Conservation (phyloP, 2,797 vertebrate species). For the Moxostoma hubbsi region DNA sequence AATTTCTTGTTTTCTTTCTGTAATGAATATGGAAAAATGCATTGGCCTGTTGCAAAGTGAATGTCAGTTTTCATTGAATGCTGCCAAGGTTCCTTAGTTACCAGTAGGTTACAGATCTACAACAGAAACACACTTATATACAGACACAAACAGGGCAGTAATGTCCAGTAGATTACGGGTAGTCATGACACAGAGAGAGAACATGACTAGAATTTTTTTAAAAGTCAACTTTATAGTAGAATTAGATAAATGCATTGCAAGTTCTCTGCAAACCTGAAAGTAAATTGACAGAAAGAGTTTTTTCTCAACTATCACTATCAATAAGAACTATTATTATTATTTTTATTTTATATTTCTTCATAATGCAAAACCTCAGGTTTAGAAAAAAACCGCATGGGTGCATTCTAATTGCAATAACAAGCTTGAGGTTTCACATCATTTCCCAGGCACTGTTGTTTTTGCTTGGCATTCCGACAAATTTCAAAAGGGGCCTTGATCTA, state of each 20-base stretch:
- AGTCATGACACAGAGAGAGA: slow-evolving; percentile 83
- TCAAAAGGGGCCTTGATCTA: slow-evolving; percentile 78
- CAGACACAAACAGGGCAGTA: slow-evolving; percentile 80
- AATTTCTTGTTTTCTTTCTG: slow-evolving; percentile 53
- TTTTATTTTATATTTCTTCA: slow-evolving; percentile 66
- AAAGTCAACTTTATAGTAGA: slow-evolving; percentile 82
- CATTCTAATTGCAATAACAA: slow-evolving; percentile 80
- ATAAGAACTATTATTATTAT: slow-evolving; percentile 33
- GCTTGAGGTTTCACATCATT: slow-evolving; percentile 76
- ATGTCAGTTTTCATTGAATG: slow-evolving; percentile 69
- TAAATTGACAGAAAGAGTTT: slow-evolving; percentile 57
- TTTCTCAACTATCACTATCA: slow-evolving; percentile 50
- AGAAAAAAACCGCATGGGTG: slow-evolving; percentile 70
- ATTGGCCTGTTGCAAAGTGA: slow-evolving; percentile 70
- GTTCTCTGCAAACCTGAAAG: slow-evolving; percentile 65
- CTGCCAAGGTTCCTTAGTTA: slow-evolving; percentile 68
- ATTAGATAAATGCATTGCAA: slow-evolving; percentile 65
- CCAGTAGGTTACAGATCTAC: slow-evolving; percentile 67
- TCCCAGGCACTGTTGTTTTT: slow-evolving; percentile 71
- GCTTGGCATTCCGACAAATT: slow-evolving; percentile 79
- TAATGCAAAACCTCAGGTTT: slow-evolving; percentile 77
- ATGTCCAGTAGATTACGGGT: slow-evolving; percentile 97
- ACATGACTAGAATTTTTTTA: slow-evolving; percentile 66
- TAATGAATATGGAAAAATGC: slow-evolving; percentile 68
- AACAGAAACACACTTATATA: slow-evolving; percentile 63